Evolutionary conservation across 2,113 vertebrate genomes (phyloP), one percentile per base, ranked within the genome.

Genomic region (Picathartes gymnocephalus): DNA sequence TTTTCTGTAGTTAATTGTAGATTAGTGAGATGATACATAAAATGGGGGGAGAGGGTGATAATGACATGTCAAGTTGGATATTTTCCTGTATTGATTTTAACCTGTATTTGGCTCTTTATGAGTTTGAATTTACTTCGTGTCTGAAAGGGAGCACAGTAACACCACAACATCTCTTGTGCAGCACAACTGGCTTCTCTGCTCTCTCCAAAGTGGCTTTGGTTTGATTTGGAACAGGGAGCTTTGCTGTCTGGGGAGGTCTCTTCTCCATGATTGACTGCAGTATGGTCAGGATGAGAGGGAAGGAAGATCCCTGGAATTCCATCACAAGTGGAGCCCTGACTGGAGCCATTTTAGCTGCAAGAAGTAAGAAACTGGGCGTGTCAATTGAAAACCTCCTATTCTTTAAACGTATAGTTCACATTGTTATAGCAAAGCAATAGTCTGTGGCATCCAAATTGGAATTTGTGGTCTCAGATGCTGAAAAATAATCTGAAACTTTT

Each of bases 281-380:
- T 78, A 98, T 99, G 98, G 99, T 99, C 84, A 98, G 99, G 80
- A 98, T 99, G 76, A 97, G 99, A 88, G 99, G 99, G 39, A 99
- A 99, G 76, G 99, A 99, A 95, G 99, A 99, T 96, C 99, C 99
- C 5, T 99, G 99, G 99, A 99, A 99, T 93, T 99, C 99, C 3
- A 99, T 99, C 96, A 99, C 99, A 1, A 99, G 99, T 1, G 99
- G 99, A 62, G 99, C 99, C 92, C 98, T 99, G 96, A 99, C 99
- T 1, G 99, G 99, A 89, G 99, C 99, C 74, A 98, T 99, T 65
- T 98, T 99, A 54, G 99, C 99, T 86, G 98, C 99, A 54, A 98
- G 99, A 98, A 99, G 99, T 99, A 97, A 99, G 99, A 21, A 80
- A 44, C 15, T 19, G 19, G 28, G 64, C n/a, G 22, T 54, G 19